These are phyloP conservation scores for Brachypteracias leptosomus DNA, from an alignment of 2,113 vertebrate species.

Conservation along the genomic window DNA sequence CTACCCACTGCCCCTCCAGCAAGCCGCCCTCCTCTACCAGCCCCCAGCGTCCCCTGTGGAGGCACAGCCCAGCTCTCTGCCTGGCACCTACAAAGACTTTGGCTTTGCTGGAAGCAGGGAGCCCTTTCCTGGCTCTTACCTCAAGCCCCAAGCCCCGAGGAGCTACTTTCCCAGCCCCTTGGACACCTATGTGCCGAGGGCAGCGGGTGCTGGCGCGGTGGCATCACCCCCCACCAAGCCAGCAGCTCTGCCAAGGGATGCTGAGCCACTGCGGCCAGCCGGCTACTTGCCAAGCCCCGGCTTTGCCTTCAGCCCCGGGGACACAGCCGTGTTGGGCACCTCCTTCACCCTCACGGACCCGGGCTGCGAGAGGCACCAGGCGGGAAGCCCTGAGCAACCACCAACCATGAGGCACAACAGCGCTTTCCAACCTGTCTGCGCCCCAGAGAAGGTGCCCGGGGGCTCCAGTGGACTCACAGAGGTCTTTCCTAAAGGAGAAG, in stretches of 20 bases:
- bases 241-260: background rate
- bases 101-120: background rate
- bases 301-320: background rate
- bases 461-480: accelerated
- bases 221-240: conserved; percentile 39
- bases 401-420: conserved; percentile 7
- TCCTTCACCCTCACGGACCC: accelerated
- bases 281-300: conserved; percentile 10
- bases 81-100: background rate
- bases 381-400: background rate
- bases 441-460: background rate
- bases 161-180: conserved; percentile 18
- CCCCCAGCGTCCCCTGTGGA: accelerated
- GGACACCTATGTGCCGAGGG: conserved; percentile 48
- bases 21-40: background rate
- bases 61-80: background rate
- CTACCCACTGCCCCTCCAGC: conserved; percentile 57
- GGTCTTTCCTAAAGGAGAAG: background rate
- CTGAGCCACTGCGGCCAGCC: conserved; percentile 47
- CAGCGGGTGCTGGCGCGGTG: background rate
- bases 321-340: accelerated
- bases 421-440: conserved; percentile 53
- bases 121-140: conserved; percentile 10
- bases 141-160: conserved; percentile 52
- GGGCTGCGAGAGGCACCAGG: background rate